A percentile compares a stretch with the other conserved stretches of the same genome.
Conservation (phyloP, 2,888 invertebrate genomes). For the Baronia brevicornis region DNA sequence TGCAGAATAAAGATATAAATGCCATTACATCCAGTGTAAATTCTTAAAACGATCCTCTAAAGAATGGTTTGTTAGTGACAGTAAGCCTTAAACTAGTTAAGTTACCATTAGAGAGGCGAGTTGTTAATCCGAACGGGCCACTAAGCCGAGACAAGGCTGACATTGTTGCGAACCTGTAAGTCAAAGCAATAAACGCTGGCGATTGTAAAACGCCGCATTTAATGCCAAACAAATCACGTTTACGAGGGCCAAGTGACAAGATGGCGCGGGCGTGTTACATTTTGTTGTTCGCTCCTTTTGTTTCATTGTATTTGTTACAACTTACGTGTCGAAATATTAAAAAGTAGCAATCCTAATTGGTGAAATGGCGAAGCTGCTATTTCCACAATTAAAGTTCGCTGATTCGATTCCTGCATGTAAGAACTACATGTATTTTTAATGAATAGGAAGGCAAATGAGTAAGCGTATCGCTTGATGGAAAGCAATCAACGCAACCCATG, state of each 20-base stretch:
- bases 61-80: too few species aligned
- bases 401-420: not conserved
- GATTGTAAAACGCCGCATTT: slow-evolving; percentile 39
- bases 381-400: not conserved
- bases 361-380: not conserved
- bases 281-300: slow-evolving; percentile 17
- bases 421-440: too few species aligned
- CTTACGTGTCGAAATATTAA: not conserved
- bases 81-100: too few species aligned
- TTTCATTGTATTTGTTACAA: slow-evolving; percentile 7
- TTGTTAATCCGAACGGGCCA: too few species aligned
- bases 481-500: too few species aligned
- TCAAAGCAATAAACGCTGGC: slow-evolving; percentile 35
- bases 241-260: slow-evolving; percentile 22
- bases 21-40: too few species aligned
- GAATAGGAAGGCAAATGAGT: too few species aligned
- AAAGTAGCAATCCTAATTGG: not conserved
- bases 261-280: slow-evolving; percentile 17
- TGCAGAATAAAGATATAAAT: too few species aligned
- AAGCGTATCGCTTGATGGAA: too few species aligned
- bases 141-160: slow-evolving; percentile 19
- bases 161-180: slow-evolving; percentile 28
- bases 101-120: too few species aligned
- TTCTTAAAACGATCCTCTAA: too few species aligned
- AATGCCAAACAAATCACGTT: slow-evolving; percentile 39